phyloP scores from a whole-genome alignment of 2,888 invertebrate species.

The Drosophila pseudotalamancana region DNA sequence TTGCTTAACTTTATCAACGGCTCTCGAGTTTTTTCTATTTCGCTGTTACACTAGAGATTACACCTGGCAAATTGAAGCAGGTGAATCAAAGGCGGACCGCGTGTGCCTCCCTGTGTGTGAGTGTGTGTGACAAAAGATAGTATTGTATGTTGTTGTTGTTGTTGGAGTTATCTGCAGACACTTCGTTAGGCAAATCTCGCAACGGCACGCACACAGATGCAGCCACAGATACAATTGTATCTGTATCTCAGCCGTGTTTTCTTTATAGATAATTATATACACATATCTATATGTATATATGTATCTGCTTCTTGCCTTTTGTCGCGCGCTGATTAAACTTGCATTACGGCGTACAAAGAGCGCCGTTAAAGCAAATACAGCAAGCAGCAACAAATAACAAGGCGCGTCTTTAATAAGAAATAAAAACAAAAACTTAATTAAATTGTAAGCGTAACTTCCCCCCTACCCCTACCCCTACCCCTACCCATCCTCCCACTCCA shows the following conservation, averaged over 20 bases:
- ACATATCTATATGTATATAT: neutral
- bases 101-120: conserved; percentile 2
- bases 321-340: conserved; percentile 77
- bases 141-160: conserved; percentile 43
- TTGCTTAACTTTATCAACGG: conserved; percentile 67
- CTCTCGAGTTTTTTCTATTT: conserved; percentile 23
- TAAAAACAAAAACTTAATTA: conserved; percentile 79
- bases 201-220: conserved; percentile 22
- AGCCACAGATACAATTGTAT: conserved; percentile 9
- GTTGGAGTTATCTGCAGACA: conserved; percentile 55
- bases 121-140: conserved; percentile 35
- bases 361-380: conserved; percentile 68
- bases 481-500: neutral
- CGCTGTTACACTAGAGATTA: conserved; percentile 63
- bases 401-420: conserved; percentile 70
- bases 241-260: conserved; percentile 23
- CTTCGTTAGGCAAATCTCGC: conserved; percentile 70
- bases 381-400: conserved; percentile 57
- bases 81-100: conserved; percentile 64
- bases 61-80: conserved; percentile 67
- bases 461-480: neutral
- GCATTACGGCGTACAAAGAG: conserved; percentile 71
- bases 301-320: conserved; percentile 31
- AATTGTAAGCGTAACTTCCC: conserved; percentile 68
- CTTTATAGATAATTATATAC: neutral